phyloP scores from a whole-genome alignment of 2,888 invertebrate species.

The Eutolmus rufibarbis region DNA sequence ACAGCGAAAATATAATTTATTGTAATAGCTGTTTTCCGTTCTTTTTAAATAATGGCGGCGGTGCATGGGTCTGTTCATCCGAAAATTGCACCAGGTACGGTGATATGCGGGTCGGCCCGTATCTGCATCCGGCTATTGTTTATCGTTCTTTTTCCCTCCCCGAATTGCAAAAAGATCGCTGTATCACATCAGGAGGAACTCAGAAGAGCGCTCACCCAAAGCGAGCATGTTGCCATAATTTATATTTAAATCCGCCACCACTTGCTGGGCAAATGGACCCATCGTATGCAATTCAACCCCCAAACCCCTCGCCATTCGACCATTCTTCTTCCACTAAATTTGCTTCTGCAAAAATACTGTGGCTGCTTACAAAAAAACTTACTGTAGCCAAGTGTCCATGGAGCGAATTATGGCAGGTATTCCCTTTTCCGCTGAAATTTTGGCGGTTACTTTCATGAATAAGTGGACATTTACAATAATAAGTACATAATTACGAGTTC shows the following conservation, averaged over 20 bases:
- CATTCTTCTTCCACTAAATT: background rate
- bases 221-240: background rate
- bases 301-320: background rate
- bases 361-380: background rate
- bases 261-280: background rate
- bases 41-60: conserved; percentile 26
- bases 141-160: background rate
- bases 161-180: conserved; percentile 6
- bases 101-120: background rate
- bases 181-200: background rate
- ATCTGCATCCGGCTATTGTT: conserved; percentile 29
- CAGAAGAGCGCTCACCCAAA: background rate
- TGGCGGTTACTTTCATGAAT: background rate
- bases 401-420: background rate
- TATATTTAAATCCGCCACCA: background rate
- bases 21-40: conserved; percentile 37
- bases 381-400: background rate
- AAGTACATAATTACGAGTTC: background rate
- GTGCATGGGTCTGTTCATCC: conserved; percentile 15
- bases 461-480: background rate
- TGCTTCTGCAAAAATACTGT: background rate
- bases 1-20: conserved; percentile 37
- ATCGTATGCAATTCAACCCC: no score
- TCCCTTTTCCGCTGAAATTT: background rate
- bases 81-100: conserved; percentile 32